A percentile compares a stretch with the other conserved stretches of the same genome.
Conservation (phyloP, 2,113 vertebrate species). For the Herpailurus yagouaroundi region DNA sequence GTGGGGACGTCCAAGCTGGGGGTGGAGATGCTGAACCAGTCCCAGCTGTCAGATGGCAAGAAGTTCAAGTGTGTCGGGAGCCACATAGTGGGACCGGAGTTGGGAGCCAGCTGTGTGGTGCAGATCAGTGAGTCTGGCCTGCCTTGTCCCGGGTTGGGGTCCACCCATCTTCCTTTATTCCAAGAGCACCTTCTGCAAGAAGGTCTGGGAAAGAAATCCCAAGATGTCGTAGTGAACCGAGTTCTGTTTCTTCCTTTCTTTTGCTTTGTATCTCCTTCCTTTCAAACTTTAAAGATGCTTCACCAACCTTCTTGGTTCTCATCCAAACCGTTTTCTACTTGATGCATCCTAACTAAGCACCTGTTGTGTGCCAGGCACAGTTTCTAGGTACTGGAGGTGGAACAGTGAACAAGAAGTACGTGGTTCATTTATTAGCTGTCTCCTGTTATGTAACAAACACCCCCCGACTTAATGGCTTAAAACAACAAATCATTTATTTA, state of each 20-base stretch:
- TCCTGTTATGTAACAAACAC: not conserved
- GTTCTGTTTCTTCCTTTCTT: not conserved
- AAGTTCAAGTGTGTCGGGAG: constrained; percentile 87
- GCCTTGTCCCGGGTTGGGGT: not conserved
- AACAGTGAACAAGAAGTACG: not conserved
- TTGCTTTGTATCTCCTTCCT: not conserved
- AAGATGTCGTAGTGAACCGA: not conserved
- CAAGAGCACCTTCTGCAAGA: not conserved
- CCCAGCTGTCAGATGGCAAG: constrained; percentile 83
- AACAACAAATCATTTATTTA: not conserved
- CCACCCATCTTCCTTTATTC: not conserved
- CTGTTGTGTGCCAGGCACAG: not conserved
- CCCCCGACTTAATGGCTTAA: not conserved
- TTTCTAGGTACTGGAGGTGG: not conserved
- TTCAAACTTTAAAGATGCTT: not conserved
- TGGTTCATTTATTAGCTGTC: not conserved
- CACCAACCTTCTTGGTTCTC: not conserved
- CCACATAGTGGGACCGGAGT: constrained; percentile 73
- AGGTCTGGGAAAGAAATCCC: not conserved
- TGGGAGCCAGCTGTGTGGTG: constrained; percentile 84
- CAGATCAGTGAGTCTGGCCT: constrained; percentile 89
- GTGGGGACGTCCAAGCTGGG: constrained; percentile 79
- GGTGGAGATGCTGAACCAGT: constrained; percentile 85
- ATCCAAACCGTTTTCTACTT: not conserved
- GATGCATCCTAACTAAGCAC: not conserved